Percentiles rank a stretch among this genome's conserved stretches.
Evolutionary conservation across 1,140 invertebrate species (phyloP).

Genomic region (Copidosoma floridanum): DNA sequence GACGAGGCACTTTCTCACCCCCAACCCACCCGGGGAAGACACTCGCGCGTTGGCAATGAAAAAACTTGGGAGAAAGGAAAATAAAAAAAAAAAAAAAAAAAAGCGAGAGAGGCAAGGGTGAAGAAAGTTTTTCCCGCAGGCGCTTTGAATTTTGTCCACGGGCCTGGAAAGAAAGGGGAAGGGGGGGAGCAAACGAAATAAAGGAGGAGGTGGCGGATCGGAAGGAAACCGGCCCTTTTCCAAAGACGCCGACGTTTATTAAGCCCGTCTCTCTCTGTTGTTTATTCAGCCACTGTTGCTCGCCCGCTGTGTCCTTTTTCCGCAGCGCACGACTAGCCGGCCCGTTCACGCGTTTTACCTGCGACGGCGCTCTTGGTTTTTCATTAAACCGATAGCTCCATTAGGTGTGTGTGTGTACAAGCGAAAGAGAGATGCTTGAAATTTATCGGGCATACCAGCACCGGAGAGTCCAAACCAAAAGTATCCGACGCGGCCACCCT

Average conservation of each 20-base stretch:
- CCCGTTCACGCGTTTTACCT: too few relatives aligned
- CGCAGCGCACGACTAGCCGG: background rate
- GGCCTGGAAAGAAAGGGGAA: too few relatives aligned
- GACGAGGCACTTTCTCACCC: conserved; percentile 3
- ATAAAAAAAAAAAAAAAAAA: background rate
- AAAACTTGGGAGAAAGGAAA: conserved; percentile 23
- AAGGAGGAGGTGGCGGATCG: conserved; percentile 36
- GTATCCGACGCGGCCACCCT: too few relatives aligned
- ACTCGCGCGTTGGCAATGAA: too few relatives aligned
- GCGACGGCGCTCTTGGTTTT: too few relatives aligned
- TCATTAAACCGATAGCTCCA: too few relatives aligned
- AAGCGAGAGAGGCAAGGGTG: conserved; percentile 3
- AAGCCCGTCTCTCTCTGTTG: conserved; percentile 56
- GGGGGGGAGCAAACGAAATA: conserved; percentile 24
- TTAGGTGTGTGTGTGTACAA: too few relatives aligned
- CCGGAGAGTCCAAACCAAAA: too few relatives aligned
- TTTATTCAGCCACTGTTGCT: conserved; percentile 57
- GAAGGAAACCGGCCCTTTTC: too few relatives aligned
- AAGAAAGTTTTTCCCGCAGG: conserved; percentile 11
- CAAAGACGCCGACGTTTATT: conserved; percentile 53
- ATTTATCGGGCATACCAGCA: too few relatives aligned
- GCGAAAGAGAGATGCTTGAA: background rate
- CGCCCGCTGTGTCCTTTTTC: conserved; percentile 10
- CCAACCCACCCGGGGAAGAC: too few relatives aligned
- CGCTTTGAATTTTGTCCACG: conserved; percentile 24